Base-by-base conservation (phyloP, 2,113 vertebrate genomes). In the Ammodramus savannarum region DNA sequence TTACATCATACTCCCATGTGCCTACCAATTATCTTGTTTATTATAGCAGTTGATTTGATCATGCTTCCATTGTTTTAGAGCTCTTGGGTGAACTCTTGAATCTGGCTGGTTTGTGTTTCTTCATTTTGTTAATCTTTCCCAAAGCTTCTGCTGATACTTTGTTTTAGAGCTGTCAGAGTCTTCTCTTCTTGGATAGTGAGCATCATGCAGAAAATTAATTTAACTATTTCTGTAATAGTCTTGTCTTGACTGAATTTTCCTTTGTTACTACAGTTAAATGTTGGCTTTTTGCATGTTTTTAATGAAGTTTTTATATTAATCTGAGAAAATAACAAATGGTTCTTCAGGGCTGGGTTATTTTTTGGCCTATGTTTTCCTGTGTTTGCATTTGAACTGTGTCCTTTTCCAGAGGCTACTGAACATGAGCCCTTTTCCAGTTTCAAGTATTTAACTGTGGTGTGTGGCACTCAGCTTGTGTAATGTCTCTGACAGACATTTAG, bases 1-100 rank as follows among this genome's bases (percentile, higher is more conserved):
- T 96, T 87, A 72, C 87, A 52, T 93, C 61, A 61, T 73, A 54
- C 55, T 95, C 87, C 85, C 16, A 0, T 52, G 57, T 91, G 91
- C 55, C 36, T 44, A 59, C 65, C 48, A 81, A 46, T 94, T 89
- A 44, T 89, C 21, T 81, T 93, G 74, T 94, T 94, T 95, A 85
- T 94, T 94, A 68, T 57, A 94, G 61, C 61, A 89, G 61, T 73
- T 75, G 73, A 94, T 93, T 93, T 89, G 91, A 77, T 93, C 73
- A 52, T 67, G 29, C 65, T 94, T 95, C 65, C 65, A 67, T 84
- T 87, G 73, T 92, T 96, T 86, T 89, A 74, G 80, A 89, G 68
- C 23, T 87, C 65, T 92, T 26, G 46, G 36, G 54, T 92, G 46
- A 90, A 73, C 46, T 66, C 75, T 88, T 77, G 29, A 16, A 23